Evolutionary conservation across 1,140 invertebrate species (phyloP).

Genomic region (Pseudomyrmex concolor): DNA sequence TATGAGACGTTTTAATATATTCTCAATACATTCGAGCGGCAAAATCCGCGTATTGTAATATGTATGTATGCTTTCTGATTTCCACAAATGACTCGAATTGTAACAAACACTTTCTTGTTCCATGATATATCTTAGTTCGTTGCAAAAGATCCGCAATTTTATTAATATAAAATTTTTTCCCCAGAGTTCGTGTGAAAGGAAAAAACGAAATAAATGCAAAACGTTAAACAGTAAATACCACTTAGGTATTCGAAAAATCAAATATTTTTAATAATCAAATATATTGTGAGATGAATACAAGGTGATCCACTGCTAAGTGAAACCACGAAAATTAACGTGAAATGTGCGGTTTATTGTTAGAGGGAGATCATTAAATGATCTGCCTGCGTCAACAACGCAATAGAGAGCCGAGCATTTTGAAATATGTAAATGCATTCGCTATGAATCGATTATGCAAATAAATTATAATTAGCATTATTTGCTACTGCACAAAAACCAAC

Average conservation of each 20-base stretch:
- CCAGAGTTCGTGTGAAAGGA: too few relatives aligned
- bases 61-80: neutral
- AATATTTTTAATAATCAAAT: neutral
- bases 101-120: conserved; percentile 3
- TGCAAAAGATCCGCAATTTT: neutral
- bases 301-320: too few relatives aligned
- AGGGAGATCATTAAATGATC: too few relatives aligned
- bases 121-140: neutral
- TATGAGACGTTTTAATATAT: conserved; percentile 18
- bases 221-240: too few relatives aligned
- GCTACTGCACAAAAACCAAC: neutral
- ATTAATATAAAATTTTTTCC: neutral
- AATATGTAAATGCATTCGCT: neutral
- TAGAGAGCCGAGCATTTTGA: too few relatives aligned
- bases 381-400: too few relatives aligned
- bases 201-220: conserved; percentile 11
- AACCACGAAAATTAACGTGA: too few relatives aligned
- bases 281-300: too few relatives aligned
- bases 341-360: too few relatives aligned
- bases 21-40: neutral
- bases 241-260: neutral
- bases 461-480: neutral
- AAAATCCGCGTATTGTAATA: neutral
- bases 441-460: neutral
- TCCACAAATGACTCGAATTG: conserved; percentile 1